A percentile compares a stretch with the other conserved stretches of the same genome.
Evolutionary conservation across 2,797 vertebrate species (phyloP).

Genomic region (Syngnathus acus): DNA sequence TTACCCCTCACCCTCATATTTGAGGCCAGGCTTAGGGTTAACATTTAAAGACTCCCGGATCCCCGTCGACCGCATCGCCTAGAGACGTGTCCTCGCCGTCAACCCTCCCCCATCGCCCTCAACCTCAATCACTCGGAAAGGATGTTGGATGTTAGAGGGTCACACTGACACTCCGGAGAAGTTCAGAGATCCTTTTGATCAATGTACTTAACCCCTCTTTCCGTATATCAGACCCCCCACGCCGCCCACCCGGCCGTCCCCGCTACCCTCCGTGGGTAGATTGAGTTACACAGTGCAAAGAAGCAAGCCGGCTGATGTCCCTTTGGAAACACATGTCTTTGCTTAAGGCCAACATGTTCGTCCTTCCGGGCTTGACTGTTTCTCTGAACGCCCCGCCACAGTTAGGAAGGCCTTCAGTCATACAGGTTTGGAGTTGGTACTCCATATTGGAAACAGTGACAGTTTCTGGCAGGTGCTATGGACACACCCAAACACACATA

Average conservation of each 20-base stretch:
- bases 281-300: conserved; percentile 61
- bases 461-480: background rate
- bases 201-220: conserved; percentile 61
- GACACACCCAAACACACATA: background rate
- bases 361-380: conserved; percentile 33
- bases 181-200: conserved; percentile 62
- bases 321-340: conserved; percentile 71
- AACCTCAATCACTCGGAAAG: background rate
- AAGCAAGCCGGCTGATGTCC: conserved; percentile 55
- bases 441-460: background rate
- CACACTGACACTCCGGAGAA: conserved; percentile 50
- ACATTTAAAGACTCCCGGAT: conserved; percentile 8
- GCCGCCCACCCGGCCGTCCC: background rate
- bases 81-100: conserved; percentile 17
- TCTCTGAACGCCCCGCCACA: conserved; percentile 2
- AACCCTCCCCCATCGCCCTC: conserved; percentile 8
- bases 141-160: conserved; percentile 52
- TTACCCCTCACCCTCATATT: background rate
- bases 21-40: background rate
- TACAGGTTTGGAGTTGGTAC: background rate
- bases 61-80: conserved; percentile 37
- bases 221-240: conserved; percentile 17
- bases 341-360: conserved; percentile 61
- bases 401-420: background rate
- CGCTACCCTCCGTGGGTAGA: conserved; percentile 38